Base-by-base conservation (phyloP, 2,797 vertebrate species). In the Iguana delicatissima region DNA sequence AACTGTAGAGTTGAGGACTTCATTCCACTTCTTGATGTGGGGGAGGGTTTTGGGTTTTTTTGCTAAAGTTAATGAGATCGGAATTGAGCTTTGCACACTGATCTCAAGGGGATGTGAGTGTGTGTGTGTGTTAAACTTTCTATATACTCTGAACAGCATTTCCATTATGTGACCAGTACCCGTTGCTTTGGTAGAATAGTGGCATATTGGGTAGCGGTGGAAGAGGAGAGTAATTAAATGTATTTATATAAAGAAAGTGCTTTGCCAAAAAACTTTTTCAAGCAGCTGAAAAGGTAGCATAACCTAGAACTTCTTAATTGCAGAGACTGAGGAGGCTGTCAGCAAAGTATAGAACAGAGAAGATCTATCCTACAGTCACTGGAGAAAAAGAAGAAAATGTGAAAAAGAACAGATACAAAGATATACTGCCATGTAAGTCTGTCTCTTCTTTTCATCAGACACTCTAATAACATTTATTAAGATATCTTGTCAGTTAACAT, bases 351-450 rank as follows among this genome's bases (percentile, higher is more conserved):
- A 98, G 98, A 96, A 99, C 98, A 72, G 99, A 99, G 95, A 99
- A 99, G 97, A 99, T 99, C 96, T 99, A 99, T 95, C 98, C 99
- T 92, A 99, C 99, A 94, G 98, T 98, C 88, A 97, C 98, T 91
- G 99, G 99, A 93, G 99, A 99, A 97, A 98, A 97, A 96, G 99
- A 99, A 96, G 99, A 99, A 97, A 99, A 99, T 94, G 98, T 99
- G 94, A 99, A 99, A 97, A 99, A 99, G 98, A 99, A 99, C 97
- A 97, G 99, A 98, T 99, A 99, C 93, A 99, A 99, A 96, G 99
- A 99, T 96, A 99, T 99, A 95, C 97, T 99, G 94, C 99, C 99
- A 89, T 99, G 99, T 99, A 98, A 99, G 99, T 98, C 91, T 95
- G 84, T 91, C 91, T 92, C 93, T 52, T 89, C 77, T 92, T 89